Conservation (phyloP, 2,888 invertebrate genomes). For the Orchesellides sinensis region DNA sequence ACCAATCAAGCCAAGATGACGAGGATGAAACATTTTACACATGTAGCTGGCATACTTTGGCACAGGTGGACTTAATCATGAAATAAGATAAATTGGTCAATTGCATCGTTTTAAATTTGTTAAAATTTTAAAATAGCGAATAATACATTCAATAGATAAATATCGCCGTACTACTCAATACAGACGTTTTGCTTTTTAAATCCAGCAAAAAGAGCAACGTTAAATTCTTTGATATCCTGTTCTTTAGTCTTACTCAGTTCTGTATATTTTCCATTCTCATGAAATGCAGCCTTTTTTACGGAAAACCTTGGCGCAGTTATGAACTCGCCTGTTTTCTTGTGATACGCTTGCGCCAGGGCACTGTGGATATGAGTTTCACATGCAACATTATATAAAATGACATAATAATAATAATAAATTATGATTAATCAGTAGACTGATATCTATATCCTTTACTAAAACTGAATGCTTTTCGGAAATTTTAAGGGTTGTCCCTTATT, state of each 20-base stretch:
- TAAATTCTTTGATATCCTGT: constrained; percentile 4
- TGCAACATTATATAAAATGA: background rate
- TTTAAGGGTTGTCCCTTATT: background rate
- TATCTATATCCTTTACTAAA: constrained; percentile 14
- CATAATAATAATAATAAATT: too few species aligned
- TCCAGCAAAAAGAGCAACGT: background rate
- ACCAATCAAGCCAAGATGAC: background rate
- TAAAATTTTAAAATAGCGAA: too few species aligned
- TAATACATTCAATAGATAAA: too few species aligned
- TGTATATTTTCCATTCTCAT: background rate
- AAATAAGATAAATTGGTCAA: too few species aligned
- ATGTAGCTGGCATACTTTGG: constrained; percentile 2
- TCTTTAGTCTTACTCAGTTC: background rate
- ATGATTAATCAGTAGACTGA: background rate
- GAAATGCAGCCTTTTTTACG: background rate
- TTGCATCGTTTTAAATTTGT: too few species aligned
- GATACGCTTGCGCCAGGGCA: background rate
- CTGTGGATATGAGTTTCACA: background rate
- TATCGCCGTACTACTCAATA: too few species aligned
- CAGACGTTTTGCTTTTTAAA: too few species aligned
- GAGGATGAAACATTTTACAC: constrained; percentile 25
- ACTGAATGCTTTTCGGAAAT: background rate
- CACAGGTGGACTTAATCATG: background rate
- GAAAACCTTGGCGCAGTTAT: constrained; percentile 4
- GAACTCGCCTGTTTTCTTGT: background rate